A percentile compares a stretch with the other conserved stretches of the same genome.
Evolutionary conservation across 2,888 invertebrate species (phyloP).

Genomic region (Drosophila mulleri): DNA sequence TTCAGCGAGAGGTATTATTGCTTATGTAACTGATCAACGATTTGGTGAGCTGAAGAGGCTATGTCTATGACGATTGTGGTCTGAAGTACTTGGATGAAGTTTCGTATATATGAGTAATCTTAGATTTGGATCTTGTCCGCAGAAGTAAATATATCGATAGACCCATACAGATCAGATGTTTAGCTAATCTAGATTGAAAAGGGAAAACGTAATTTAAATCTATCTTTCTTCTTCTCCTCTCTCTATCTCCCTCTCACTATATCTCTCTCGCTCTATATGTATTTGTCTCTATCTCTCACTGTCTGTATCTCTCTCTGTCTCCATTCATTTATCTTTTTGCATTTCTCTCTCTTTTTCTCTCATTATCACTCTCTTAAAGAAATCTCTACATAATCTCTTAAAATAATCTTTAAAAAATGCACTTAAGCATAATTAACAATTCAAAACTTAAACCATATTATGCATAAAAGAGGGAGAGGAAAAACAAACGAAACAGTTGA

Average conservation of each 20-base stretch:
- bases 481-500: background rate
- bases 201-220: background rate
- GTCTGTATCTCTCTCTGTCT: too few species aligned
- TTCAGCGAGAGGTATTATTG: background rate
- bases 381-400: background rate
- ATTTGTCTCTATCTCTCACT: too few species aligned
- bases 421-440: constrained; percentile 11
- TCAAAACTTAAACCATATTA: background rate
- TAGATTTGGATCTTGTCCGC: background rate
- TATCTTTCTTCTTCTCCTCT: background rate
- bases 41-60: background rate
- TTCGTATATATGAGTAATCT: background rate
- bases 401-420: background rate
- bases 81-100: background rate
- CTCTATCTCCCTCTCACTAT: too few species aligned
- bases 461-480: background rate
- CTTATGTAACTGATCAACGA: background rate
- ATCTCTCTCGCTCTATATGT: too few species aligned
- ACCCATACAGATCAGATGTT: too few species aligned
- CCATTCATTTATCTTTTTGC: too few species aligned
- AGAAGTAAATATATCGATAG: background rate
- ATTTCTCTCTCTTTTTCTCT: too few species aligned
- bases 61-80: background rate
- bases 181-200: too few species aligned
- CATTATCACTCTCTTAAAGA: too few species aligned